Evolutionary conservation across 2,797 vertebrate genomes (phyloP).

Genomic region (Sebastes itinus): DNA sequence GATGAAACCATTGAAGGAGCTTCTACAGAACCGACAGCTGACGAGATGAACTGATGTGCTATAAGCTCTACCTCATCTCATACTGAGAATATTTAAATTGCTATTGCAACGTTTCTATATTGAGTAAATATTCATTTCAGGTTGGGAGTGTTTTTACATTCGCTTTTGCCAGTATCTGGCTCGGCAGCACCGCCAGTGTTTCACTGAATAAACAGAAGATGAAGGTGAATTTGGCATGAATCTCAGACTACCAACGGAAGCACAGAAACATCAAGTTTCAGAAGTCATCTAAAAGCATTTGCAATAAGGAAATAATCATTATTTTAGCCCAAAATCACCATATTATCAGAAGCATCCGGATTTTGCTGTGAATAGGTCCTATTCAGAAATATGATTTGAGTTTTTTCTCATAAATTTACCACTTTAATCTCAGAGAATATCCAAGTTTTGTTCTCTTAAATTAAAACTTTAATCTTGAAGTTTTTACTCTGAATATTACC

Average conservation of each 20-base stretch:
- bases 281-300: neutral
- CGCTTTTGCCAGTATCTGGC: neutral
- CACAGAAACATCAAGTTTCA: neutral
- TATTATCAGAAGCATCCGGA: neutral
- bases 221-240: neutral
- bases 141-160: neutral
- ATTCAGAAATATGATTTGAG: too few relatives aligned
- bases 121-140: neutral
- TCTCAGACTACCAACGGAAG: neutral
- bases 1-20: constrained; percentile 85
- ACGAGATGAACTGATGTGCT: neutral
- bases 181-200: neutral
- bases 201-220: neutral
- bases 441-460: too few relatives aligned
- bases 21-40: constrained; percentile 69
- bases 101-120: neutral
- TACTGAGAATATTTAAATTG: neutral
- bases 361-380: too few relatives aligned
- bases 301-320: neutral
- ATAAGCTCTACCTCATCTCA: neutral
- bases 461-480: too few relatives aligned
- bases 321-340: neutral
- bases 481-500: too few relatives aligned
- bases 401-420: too few relatives aligned
- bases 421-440: too few relatives aligned